Conservation (phyloP, 1,140 invertebrate genomes). For the Lutraria rhynchaena region DNA sequence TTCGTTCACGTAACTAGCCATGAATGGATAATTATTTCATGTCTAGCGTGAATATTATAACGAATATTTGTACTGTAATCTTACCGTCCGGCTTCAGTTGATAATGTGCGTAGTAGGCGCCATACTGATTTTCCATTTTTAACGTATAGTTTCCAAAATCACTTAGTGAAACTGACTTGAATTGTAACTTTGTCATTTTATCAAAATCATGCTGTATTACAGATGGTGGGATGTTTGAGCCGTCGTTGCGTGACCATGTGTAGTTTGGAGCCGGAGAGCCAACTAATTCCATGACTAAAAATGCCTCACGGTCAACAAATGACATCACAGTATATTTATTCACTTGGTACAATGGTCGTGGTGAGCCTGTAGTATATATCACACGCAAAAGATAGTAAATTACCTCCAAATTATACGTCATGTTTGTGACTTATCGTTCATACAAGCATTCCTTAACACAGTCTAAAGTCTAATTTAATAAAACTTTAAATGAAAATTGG, state of each 20-base stretch:
- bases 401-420: too few species aligned
- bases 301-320: background rate
- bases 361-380: constrained; percentile 26
- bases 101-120: constrained; percentile 14
- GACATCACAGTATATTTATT: background rate
- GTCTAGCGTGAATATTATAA: too few species aligned
- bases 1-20: too few species aligned
- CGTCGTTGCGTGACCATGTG: constrained; percentile 40
- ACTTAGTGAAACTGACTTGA: constrained; percentile 10
- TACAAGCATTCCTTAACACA: too few species aligned
- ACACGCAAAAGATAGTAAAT: too few species aligned
- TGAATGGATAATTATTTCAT: too few species aligned
- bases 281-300: background rate
- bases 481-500: too few species aligned
- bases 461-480: too few species aligned
- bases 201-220: background rate
- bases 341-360: constrained; percentile 17
- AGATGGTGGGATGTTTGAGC: background rate
- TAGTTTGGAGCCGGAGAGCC: constrained; percentile 1
- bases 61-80: too few species aligned
- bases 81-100: constrained; percentile 28
- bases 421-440: too few species aligned
- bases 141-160: constrained; percentile 41
- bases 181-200: background rate
- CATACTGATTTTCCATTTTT: constrained; percentile 24